Evolutionary conservation across 2,113 vertebrate genomes (phyloP).

Genomic region (Cheilinus undulatus): DNA sequence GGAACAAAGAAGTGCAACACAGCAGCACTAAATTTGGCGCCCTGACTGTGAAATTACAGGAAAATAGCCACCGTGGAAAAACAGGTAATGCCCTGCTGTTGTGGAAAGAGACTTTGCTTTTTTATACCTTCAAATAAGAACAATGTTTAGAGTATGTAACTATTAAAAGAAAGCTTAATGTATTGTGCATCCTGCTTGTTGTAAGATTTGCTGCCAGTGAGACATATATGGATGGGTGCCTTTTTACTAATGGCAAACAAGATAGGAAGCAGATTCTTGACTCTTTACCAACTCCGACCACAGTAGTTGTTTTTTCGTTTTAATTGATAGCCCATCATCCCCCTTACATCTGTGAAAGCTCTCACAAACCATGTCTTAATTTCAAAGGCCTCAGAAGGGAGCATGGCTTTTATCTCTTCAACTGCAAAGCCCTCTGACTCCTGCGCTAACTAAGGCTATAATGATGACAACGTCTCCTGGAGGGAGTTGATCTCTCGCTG

Average conservation of each 20-base stretch:
- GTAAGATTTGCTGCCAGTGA: no score
- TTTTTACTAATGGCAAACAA: neutral
- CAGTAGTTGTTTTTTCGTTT: slow-evolving; percentile 17
- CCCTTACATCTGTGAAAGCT: slow-evolving; percentile 37
- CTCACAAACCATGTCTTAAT: slow-evolving; percentile 13
- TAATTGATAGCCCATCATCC: slow-evolving; percentile 39
- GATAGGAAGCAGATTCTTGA: neutral
- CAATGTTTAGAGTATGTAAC: neutral
- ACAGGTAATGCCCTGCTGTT: no score
- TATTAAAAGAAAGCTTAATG: neutral
- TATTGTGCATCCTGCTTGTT: no score
- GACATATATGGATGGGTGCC: neutral
- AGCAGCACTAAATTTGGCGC: no score
- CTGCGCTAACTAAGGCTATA: slow-evolving; percentile 43
- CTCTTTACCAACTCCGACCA: slow-evolving; percentile 1
- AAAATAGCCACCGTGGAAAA: no score
- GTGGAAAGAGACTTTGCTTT: neutral
- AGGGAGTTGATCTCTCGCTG: slow-evolving; percentile 48
- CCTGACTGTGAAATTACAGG: no score
- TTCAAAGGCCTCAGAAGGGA: slow-evolving; percentile 21
- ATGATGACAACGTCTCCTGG: slow-evolving; percentile 55
- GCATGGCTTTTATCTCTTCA: slow-evolving; percentile 40
- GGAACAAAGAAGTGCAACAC: no score
- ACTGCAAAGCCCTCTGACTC: slow-evolving; percentile 54
- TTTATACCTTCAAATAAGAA: neutral